Conservation (phyloP, 1,140 invertebrate species). For the Hermatobates lingyangjiaoensis region DNA sequence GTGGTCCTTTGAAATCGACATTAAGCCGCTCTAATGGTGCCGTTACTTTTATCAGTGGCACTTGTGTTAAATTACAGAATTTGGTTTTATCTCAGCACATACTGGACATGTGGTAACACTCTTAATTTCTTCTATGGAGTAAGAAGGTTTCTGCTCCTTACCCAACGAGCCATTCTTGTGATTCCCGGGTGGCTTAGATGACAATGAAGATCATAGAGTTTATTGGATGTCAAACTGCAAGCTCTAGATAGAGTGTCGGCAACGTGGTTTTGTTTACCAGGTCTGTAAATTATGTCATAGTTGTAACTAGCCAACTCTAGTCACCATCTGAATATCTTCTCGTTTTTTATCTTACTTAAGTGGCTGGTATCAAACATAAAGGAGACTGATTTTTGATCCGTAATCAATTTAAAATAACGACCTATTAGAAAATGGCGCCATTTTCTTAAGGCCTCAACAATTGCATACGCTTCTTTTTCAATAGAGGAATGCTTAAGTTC, state of each 20-base stretch:
- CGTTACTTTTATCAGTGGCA: slow-evolving; percentile 16
- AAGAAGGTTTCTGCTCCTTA: slow-evolving; percentile 5
- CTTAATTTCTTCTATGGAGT: slow-evolving; percentile 4
- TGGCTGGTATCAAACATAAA: slow-evolving; percentile 17
- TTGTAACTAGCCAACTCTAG: slow-evolving; percentile 16
- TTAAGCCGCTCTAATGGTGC: slow-evolving; percentile 17
- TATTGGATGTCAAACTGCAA: not conserved
- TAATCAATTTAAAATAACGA: slow-evolving; percentile 16
- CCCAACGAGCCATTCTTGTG: slow-evolving; percentile 2
- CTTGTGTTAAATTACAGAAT: not conserved
- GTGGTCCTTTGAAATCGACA: slow-evolving; percentile 20
- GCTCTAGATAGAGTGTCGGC: slow-evolving; percentile 18
- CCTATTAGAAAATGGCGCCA: slow-evolving; percentile 19
- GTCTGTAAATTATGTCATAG: slow-evolving; percentile 18
- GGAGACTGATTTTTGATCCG: slow-evolving; percentile 15
- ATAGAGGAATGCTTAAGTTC: slow-evolving; percentile 31
- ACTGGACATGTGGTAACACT: not conserved
- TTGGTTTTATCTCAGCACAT: slow-evolving; percentile 6
- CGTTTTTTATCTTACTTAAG: slow-evolving; percentile 18
- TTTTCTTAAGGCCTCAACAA: slow-evolving; percentile 19
- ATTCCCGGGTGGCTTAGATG: slow-evolving; percentile 16
- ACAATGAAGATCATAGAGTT: slow-evolving; percentile 10
- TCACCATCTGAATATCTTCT: slow-evolving; percentile 18
- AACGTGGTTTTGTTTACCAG: slow-evolving; percentile 17
- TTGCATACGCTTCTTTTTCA: slow-evolving; percentile 21